Evolutionary conservation across 2,113 vertebrate species (phyloP).

Genomic region (Mastomys natalensis): DNA sequence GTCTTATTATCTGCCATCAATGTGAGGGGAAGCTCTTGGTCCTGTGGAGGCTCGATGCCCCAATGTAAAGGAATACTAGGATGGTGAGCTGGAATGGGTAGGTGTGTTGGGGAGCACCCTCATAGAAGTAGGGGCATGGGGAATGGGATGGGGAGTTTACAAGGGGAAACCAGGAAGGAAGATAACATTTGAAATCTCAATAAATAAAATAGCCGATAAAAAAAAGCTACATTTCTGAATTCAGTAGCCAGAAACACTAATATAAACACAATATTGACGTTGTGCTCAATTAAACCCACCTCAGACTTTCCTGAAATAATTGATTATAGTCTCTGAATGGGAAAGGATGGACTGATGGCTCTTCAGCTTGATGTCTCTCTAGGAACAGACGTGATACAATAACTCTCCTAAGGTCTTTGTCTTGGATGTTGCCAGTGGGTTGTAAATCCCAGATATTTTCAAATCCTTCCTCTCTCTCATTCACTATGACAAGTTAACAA

Average conservation of each 20-base stretch:
- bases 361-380: background rate
- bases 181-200: too few species aligned
- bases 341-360: background rate
- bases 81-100: too few species aligned
- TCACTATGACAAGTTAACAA: background rate
- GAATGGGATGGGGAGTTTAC: too few species aligned
- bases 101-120: too few species aligned
- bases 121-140: too few species aligned
- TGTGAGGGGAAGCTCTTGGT: too few species aligned
- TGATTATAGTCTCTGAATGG: background rate
- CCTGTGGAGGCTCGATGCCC: too few species aligned
- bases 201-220: background rate
- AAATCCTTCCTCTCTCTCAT: background rate
- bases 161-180: too few species aligned
- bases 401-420: background rate
- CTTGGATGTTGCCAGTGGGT: background rate
- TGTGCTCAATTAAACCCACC: background rate
- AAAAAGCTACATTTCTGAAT: conserved; percentile 33
- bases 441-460: background rate
- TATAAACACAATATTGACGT: background rate
- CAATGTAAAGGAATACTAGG: too few species aligned
- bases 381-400: background rate
- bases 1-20: too few species aligned
- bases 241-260: background rate
- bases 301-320: conserved; percentile 2